These are phyloP conservation scores for Falco peregrinus DNA, from an alignment of 2,797 vertebrate genomes.

Conservation along the genomic window DNA sequence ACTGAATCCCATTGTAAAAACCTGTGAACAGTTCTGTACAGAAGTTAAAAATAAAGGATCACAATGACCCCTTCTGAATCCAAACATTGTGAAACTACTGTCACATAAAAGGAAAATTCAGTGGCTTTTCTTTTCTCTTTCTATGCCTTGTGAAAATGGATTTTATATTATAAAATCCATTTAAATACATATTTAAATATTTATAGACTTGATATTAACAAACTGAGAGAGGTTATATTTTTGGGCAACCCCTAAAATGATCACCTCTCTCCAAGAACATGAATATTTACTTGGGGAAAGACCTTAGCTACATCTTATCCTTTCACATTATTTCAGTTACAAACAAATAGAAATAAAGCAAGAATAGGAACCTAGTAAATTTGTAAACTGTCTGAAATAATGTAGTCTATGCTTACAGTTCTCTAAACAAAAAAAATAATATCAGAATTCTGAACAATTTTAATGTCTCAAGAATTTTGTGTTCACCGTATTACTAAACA, in stretches of 20 bases:
- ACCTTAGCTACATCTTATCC: neutral
- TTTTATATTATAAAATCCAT: neutral
- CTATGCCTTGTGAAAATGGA: neutral
- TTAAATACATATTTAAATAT: neutral
- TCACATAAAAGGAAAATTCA: neutral
- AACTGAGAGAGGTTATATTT: neutral
- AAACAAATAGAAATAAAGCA: neutral
- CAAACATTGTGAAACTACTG: neutral
- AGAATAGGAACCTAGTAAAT: neutral
- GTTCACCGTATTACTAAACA: neutral
- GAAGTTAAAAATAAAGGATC: neutral
- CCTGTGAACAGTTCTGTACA: neutral
- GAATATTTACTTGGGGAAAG: neutral
- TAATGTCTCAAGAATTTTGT: neutral
- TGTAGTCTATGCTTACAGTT: neutral
- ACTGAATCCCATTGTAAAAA: neutral
- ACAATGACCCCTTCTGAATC: neutral
- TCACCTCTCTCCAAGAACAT: neutral
- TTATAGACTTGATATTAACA: neutral
- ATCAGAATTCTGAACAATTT: neutral
- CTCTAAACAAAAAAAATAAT: neutral
- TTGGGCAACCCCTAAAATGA: neutral
- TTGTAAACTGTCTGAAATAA: neutral
- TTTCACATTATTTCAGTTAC: neutral
- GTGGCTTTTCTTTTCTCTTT: neutral